A percentile compares a stretch with the other conserved stretches of the same genome.
These are phyloP conservation scores for Polypedilum vanderplanki DNA, from an alignment of 1,140 invertebrate genomes.

Conservation along the genomic window DNA sequence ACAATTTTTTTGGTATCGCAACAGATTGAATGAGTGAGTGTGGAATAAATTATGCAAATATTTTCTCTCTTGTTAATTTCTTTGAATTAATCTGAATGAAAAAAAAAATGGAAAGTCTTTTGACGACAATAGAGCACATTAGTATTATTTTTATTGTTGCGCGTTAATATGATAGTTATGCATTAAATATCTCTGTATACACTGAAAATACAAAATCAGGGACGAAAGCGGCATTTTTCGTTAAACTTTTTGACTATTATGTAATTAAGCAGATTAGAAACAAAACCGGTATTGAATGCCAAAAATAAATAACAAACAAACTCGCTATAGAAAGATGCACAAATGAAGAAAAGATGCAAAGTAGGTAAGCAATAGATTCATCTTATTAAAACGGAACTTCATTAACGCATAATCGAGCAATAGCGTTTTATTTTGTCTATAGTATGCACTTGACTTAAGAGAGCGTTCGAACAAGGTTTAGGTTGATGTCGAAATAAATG, in stretches of 20 bases:
- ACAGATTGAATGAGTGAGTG: not conserved
- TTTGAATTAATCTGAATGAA: not conserved
- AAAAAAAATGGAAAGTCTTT: conserved; percentile 21
- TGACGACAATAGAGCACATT: not conserved
- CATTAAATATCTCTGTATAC: not conserved
- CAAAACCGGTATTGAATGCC: not conserved
- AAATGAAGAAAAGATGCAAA: not conserved
- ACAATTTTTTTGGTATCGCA: not conserved
- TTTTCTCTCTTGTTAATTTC: not conserved
- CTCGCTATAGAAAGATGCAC: not conserved
- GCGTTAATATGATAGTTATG: not conserved
- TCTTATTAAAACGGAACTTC: not conserved
- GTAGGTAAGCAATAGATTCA: not conserved
- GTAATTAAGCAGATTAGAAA: not conserved
- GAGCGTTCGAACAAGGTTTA: not conserved
- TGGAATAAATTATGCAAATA: conserved; percentile 2
- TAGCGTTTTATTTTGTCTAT: not conserved
- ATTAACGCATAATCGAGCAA: conserved; percentile 3
- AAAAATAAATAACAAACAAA: not conserved
- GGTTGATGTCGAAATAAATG: not conserved
- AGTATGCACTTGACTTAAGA: not conserved
- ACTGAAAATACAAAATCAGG: not conserved
- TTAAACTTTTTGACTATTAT: not conserved
- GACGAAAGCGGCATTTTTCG: not conserved
- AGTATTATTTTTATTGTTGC: not conserved